Percentiles rank a stretch among this genome's conserved stretches.
phyloP scores from a whole-genome alignment of 2,888 invertebrate genomes.

The Baccha elongata region DNA sequence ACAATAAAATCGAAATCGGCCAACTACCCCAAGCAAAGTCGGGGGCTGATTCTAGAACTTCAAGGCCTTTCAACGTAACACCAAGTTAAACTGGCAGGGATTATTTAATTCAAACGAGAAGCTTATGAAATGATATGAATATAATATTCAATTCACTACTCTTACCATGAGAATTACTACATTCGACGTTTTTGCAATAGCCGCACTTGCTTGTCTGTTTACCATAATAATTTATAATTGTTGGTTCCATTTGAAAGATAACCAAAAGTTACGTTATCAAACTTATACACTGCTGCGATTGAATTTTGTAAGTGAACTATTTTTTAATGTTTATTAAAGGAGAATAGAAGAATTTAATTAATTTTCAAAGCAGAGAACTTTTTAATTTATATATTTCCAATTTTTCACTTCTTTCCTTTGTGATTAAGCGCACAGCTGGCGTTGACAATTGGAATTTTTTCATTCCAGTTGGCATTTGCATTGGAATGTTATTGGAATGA shows the following conservation, averaged over 20 bases:
- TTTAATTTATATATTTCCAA: constrained; percentile 41
- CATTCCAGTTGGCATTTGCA: not conserved
- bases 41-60: not conserved
- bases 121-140: constrained; percentile 15
- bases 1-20: constrained; percentile 53
- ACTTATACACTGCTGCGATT: not conserved
- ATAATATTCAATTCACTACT: constrained; percentile 80
- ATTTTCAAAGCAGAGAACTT: constrained; percentile 13
- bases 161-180: constrained; percentile 79
- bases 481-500: constrained; percentile 1
- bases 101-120: not conserved
- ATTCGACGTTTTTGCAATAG: constrained; percentile 78
- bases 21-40: constrained; percentile 34
- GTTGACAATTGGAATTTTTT: constrained; percentile 59
- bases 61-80: not conserved
- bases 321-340: not conserved
- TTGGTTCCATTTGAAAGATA: constrained; percentile 75
- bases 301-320: not conserved
- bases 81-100: not conserved
- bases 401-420: constrained; percentile 54
- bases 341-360: constrained; percentile 1
- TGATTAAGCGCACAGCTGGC: constrained; percentile 59
- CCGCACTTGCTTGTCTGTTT: constrained; percentile 78
- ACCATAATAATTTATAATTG: constrained; percentile 79
- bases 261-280: not conserved